A percentile compares a stretch with the other conserved stretches of the same genome.
phyloP scores from a whole-genome alignment of 35 echinoderm and acorn worm genomes.

The Heliocidaris tuberculata region DNA sequence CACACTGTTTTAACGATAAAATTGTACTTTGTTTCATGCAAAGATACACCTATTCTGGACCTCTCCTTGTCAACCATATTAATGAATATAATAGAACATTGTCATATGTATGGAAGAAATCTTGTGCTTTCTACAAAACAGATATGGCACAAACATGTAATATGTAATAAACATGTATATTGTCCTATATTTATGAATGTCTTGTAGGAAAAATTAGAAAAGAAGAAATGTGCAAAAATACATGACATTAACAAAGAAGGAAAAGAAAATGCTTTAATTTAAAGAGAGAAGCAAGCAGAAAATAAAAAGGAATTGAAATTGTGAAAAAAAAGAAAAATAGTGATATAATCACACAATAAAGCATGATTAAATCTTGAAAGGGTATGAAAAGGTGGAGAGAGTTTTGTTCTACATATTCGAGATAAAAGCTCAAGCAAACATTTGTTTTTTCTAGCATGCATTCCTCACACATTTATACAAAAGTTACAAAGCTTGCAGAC shows the following conservation, averaged over 20 bases:
- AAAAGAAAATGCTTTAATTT: neutral
- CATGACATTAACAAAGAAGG: neutral
- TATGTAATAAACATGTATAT: neutral
- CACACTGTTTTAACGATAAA: constrained; percentile 39
- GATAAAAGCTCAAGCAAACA: neutral
- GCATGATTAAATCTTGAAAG: neutral
- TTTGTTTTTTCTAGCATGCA: neutral
- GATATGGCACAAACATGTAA: neutral
- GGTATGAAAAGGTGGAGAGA: neutral
- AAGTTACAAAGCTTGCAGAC: constrained; percentile 10
- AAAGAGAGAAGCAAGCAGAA: neutral
- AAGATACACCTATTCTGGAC: neutral
- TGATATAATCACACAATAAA: neutral
- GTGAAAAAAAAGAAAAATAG: neutral
- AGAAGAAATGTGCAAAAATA: neutral
- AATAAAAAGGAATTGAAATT: neutral
- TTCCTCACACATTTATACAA: constrained; percentile 3
- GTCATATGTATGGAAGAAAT: constrained; percentile 30
- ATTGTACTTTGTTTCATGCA: constrained; percentile 9
- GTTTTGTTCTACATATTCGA: neutral
- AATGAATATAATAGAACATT: constrained; percentile 20
- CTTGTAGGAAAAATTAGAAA: neutral
- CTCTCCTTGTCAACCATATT: neutral
- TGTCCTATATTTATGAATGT: constrained; percentile 3
- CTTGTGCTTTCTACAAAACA: constrained; percentile 23